These are phyloP conservation scores for Syngnathus acus DNA, from an alignment of 2,797 vertebrate species.

Conservation along the genomic window DNA sequence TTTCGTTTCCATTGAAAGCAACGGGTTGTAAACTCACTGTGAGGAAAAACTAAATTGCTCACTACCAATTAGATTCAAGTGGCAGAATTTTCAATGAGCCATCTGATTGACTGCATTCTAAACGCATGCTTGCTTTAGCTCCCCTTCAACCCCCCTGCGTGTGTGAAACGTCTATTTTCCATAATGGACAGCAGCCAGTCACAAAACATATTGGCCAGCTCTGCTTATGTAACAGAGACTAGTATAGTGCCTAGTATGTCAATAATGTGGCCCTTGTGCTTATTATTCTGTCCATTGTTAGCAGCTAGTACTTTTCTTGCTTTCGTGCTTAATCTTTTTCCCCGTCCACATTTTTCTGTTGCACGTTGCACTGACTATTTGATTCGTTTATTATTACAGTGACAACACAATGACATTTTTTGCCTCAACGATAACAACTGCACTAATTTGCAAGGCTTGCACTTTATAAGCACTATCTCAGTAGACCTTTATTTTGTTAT, in stretches of 20 bases:
- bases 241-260: slow-evolving; percentile 1
- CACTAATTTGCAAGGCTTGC: background rate
- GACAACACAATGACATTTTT: background rate
- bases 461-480: slow-evolving; percentile 16
- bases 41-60: slow-evolving; percentile 11
- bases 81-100: slow-evolving; percentile 11
- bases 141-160: slow-evolving; percentile 21
- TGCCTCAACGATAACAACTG: background rate
- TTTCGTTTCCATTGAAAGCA: slow-evolving; percentile 47
- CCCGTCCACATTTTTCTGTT: background rate
- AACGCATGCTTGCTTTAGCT: slow-evolving; percentile 53
- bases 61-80: background rate
- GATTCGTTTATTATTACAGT: background rate
- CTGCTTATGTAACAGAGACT: slow-evolving; percentile 12
- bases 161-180: slow-evolving; percentile 16
- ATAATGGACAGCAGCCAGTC: slow-evolving; percentile 28
- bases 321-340: slow-evolving; percentile 2
- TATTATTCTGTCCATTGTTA: slow-evolving; percentile 31
- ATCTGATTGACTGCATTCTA: slow-evolving; percentile 33
- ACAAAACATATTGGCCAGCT: slow-evolving; percentile 33
- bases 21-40: slow-evolving; percentile 21
- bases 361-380: background rate
- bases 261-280: slow-evolving; percentile 20
- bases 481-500: slow-evolving; percentile 13
- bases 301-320: slow-evolving; percentile 5